Evolutionary conservation across 2,113 vertebrate species (phyloP).

Genomic region (Dasypus novemcinctus): DNA sequence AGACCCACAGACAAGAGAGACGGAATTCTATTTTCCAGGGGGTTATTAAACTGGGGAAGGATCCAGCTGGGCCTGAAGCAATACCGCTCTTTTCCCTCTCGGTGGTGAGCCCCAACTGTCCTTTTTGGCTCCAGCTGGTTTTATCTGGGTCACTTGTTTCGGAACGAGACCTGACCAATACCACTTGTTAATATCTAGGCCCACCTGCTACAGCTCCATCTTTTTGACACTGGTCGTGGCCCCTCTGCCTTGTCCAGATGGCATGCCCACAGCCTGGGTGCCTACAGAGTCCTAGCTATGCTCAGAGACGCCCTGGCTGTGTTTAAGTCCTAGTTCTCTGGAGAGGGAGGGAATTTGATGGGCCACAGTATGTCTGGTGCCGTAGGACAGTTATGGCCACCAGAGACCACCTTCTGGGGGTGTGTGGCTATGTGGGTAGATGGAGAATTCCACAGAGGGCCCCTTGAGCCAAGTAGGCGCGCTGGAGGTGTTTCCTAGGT

Average conservation of each 20-base stretch:
- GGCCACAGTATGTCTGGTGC: background rate
- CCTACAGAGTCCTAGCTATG: background rate
- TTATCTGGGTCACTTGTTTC: background rate
- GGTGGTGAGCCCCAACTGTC: background rate
- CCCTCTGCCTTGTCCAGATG: background rate
- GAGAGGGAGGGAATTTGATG: background rate
- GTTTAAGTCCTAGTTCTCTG: background rate
- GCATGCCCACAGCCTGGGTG: background rate
- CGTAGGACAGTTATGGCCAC: background rate
- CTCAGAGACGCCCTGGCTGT: background rate
- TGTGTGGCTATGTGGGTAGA: background rate
- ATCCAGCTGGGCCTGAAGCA: background rate
- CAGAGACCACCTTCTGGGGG: background rate
- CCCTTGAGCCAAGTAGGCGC: background rate
- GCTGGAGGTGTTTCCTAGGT: background rate
- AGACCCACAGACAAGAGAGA: background rate
- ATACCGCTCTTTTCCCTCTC: background rate
- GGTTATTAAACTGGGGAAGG: background rate
- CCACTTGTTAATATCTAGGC: background rate
- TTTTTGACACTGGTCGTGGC: background rate
- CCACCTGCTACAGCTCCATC: background rate
- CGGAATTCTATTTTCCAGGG: background rate
- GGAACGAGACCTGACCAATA: background rate
- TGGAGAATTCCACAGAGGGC: background rate
- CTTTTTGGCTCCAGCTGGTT: background rate